Conservation (phyloP, 1,140 invertebrate species). For the Drosophila chauvacae region DNA sequence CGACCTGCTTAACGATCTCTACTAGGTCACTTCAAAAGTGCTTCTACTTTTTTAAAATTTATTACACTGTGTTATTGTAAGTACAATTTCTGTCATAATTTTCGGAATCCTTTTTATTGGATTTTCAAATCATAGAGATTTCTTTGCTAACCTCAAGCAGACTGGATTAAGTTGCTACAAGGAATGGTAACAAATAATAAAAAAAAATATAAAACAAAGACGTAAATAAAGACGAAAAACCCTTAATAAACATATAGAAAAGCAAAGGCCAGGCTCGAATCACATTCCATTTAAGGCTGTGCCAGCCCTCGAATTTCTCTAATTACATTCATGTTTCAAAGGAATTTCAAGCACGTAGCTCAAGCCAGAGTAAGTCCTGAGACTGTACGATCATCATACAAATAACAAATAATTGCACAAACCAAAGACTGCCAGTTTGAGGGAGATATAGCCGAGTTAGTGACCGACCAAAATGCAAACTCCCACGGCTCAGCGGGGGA, state of each 20-base stretch:
- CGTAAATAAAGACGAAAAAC: too few species aligned
- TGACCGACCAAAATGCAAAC: constrained; percentile 4
- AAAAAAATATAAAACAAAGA: background rate
- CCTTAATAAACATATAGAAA: too few species aligned
- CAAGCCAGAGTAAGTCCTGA: too few species aligned
- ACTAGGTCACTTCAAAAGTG: too few species aligned
- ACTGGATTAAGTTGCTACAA: too few species aligned
- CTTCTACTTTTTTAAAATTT: too few species aligned
- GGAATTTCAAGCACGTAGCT: background rate
- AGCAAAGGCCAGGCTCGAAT: background rate
- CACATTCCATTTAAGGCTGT: background rate
- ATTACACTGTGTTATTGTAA: too few species aligned
- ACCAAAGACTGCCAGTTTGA: background rate
- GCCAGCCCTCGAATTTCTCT: background rate
- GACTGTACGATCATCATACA: too few species aligned
- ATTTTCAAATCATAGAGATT: background rate
- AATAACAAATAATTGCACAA: background rate
- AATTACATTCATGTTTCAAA: background rate
- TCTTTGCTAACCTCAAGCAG: too few species aligned
- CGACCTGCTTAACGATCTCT: too few species aligned
- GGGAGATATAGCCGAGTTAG: background rate
- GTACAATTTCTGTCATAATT: too few species aligned
- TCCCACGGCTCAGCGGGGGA: constrained; percentile 35
- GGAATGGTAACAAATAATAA: background rate
- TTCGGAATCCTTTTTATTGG: background rate